Percentiles rank a stretch among this genome's conserved stretches.
phyloP scores from a whole-genome alignment of 1,140 invertebrate species.

The Psix sp. region DNA sequence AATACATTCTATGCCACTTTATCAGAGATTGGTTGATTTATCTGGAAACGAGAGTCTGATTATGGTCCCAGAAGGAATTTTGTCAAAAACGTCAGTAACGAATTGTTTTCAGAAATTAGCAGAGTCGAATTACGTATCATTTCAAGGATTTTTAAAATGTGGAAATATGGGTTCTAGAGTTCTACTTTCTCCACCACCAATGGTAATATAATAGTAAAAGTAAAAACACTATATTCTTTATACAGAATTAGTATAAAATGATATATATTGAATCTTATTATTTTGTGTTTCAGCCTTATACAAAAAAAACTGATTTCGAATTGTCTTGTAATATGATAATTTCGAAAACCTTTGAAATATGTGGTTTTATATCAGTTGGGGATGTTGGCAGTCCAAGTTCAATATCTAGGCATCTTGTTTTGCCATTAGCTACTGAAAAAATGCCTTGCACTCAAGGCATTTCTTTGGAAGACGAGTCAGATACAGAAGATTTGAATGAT shows the following conservation, averaged over 20 bases:
- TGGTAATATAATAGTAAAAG: slow-evolving; percentile 76
- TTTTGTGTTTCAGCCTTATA: slow-evolving; percentile 76
- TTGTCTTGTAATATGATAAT: slow-evolving; percentile 78
- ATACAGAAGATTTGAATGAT: slow-evolving; percentile 81
- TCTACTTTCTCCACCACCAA: slow-evolving; percentile 86
- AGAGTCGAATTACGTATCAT: slow-evolving; percentile 87
- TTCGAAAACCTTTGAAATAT: slow-evolving; percentile 84
- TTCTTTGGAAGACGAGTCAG: slow-evolving; percentile 79
- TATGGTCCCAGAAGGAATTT: slow-evolving; percentile 79
- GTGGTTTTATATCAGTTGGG: slow-evolving; percentile 88
- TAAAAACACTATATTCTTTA: slow-evolving; percentile 6
- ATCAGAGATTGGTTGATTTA: slow-evolving; percentile 78
- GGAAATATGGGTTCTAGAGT: slow-evolving; percentile 86
- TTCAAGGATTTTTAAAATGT: slow-evolving; percentile 85
- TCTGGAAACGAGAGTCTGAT: slow-evolving; percentile 82
- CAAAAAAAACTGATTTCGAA: slow-evolving; percentile 83
- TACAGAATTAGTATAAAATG: no score
- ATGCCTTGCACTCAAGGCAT: slow-evolving; percentile 78
- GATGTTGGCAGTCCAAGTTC: slow-evolving; percentile 96
- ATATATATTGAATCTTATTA: no score
- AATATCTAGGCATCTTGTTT: slow-evolving; percentile 91
- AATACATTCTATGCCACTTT: slow-evolving; percentile 64
- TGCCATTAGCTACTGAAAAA: slow-evolving; percentile 82
- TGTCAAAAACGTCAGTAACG: slow-evolving; percentile 80
- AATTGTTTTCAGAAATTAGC: slow-evolving; percentile 85